A percentile compares a stretch with the other conserved stretches of the same genome.
Conservation (phyloP, 2,113 vertebrate genomes). For the Todiramphus chloris region DNA sequence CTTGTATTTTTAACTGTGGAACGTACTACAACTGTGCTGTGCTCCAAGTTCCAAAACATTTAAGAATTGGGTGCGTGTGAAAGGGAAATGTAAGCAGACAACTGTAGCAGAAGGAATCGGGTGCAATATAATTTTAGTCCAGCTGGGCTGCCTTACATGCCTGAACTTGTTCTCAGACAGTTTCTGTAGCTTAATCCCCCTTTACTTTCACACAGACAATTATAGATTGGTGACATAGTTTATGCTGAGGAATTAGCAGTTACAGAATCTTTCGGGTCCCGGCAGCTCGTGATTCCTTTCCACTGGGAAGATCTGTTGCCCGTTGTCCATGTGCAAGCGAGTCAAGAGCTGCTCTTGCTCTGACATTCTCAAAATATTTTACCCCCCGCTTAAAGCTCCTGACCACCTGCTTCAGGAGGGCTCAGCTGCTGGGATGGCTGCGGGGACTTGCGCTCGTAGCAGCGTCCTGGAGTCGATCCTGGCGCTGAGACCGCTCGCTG, state of each 20-base stretch:
- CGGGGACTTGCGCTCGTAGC: neutral
- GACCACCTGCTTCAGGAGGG: constrained; percentile 15
- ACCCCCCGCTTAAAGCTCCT: neutral
- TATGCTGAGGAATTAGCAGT: neutral
- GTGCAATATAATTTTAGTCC: neutral
- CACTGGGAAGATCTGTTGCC: neutral
- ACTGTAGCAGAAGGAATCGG: neutral
- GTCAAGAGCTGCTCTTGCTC: neutral
- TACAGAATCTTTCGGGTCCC: neutral
- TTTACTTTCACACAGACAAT: neutral
- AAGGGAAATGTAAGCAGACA: neutral
- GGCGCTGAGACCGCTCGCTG: neutral
- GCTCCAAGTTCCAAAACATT: neutral
- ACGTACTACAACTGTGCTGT: neutral
- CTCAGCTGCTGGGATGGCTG: constrained; percentile 3
- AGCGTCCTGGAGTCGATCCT: fast-evolving
- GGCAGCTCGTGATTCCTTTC: neutral
- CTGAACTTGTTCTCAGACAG: constrained; percentile 22
- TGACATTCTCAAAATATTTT: neutral
- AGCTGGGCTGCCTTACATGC: neutral
- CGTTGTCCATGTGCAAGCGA: neutral
- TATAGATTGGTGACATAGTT: constrained; percentile 17
- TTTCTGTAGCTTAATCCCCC: constrained; percentile 30
- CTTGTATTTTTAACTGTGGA: neutral
- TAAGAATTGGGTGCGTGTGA: neutral